phyloP scores from a whole-genome alignment of 2,888 invertebrate species.

The Ormyrus labotus region DNA sequence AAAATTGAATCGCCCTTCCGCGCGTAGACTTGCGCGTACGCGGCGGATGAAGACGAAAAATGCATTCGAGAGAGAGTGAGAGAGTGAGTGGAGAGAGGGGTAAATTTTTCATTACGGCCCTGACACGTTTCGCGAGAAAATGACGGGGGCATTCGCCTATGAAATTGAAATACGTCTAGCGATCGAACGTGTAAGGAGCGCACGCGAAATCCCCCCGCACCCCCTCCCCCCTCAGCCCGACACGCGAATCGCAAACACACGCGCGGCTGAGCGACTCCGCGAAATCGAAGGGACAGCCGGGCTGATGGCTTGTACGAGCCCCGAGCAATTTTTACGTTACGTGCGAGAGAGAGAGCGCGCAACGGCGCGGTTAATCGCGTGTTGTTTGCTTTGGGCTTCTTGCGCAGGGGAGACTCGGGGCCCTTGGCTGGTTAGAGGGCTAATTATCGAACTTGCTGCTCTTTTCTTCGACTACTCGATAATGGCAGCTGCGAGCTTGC shows the following conservation, averaged over 20 bases:
- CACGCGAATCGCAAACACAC: conserved; percentile 21
- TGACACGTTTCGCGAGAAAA: conserved; percentile 67
- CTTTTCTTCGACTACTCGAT: too few relatives aligned
- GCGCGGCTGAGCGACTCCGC: neutral
- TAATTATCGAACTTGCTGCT: too few relatives aligned
- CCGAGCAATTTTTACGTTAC: conserved; percentile 11
- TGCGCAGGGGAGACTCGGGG: too few relatives aligned
- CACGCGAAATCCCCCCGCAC: neutral
- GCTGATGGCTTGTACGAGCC: neutral
- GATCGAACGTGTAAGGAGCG: conserved; percentile 58
- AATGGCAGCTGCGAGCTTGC: too few relatives aligned
- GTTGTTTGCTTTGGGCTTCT: neutral
- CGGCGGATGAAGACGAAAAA: conserved; percentile 31
- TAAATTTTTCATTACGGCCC: conserved; percentile 70
- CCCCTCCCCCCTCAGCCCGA: neutral
- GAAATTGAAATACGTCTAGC: conserved; percentile 71
- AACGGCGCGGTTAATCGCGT: neutral
- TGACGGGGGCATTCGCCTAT: conserved; percentile 67
- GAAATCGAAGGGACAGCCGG: conserved; percentile 25
- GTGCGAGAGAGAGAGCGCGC: too few relatives aligned
- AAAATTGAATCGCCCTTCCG: conserved; percentile 48
- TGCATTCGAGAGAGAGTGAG: neutral
- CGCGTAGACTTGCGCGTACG: neutral
- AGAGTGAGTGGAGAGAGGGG: conserved; percentile 40
- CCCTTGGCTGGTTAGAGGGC: too few relatives aligned